Percentiles rank a stretch among this genome's conserved stretches.
Evolutionary conservation across 2,113 vertebrate species (phyloP).

Genomic region (Oceanites oceanicus): DNA sequence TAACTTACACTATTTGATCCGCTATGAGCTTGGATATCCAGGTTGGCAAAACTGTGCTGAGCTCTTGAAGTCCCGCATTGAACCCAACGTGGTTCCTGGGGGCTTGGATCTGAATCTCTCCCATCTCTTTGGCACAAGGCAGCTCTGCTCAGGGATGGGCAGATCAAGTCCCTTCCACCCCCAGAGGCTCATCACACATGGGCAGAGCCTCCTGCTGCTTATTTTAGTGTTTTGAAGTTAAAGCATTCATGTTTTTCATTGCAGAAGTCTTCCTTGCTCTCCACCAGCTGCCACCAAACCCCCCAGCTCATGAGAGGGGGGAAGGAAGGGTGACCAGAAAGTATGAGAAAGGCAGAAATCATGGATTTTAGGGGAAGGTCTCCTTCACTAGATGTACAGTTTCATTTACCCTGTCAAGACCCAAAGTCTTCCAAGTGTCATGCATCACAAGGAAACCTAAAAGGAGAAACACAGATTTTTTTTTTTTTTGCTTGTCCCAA

Average conservation of each 20-base stretch:
- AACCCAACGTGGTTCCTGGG: not conserved
- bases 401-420: not conserved
- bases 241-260: not conserved
- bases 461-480: not conserved
- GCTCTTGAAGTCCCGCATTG: not conserved
- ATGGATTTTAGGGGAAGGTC: not conserved
- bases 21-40: not conserved
- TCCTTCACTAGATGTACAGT: not conserved
- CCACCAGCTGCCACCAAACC: not conserved
- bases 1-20: not conserved
- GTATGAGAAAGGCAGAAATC: not conserved
- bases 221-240: not conserved
- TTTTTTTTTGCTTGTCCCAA: not conserved
- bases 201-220: not conserved
- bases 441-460: not conserved
- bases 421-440: not conserved
- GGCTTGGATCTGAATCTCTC: not conserved
- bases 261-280: not conserved
- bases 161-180: not conserved
- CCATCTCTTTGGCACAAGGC: not conserved
- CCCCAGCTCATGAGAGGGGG: not conserved
- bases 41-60: not conserved
- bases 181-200: not conserved
- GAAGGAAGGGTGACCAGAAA: not conserved
- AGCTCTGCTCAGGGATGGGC: not conserved